Evolutionary conservation across 1,140 invertebrate species (phyloP).

Genomic region (Drosophila arizonae): DNA sequence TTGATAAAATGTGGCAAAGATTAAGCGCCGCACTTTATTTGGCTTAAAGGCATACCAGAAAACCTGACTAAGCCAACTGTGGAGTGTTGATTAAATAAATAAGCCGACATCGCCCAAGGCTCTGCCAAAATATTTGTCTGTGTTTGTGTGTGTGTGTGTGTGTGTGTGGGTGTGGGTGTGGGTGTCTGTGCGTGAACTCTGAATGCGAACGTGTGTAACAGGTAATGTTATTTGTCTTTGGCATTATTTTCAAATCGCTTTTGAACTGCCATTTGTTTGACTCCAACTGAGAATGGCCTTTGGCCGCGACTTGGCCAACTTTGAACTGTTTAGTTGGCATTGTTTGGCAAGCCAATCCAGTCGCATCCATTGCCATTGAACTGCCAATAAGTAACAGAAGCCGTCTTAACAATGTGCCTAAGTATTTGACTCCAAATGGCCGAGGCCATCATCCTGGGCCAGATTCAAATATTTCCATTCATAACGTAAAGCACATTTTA

Average conservation of each 20-base stretch:
- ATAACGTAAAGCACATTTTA: conserved; percentile 62
- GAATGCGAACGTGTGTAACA: conserved; percentile 50
- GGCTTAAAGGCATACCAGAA: conserved; percentile 70
- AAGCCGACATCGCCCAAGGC: conserved; percentile 67
- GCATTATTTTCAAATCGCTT: conserved; percentile 80
- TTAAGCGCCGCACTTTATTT: conserved; percentile 81
- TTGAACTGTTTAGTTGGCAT: conserved; percentile 62
- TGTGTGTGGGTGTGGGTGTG: conserved; percentile 21
- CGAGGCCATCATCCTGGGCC: background rate
- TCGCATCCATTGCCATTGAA: background rate
- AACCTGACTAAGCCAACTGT: conserved; percentile 72
- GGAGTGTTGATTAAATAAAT: conserved; percentile 82
- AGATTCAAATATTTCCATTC: conserved; percentile 21
- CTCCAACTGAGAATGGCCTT: conserved; percentile 48
- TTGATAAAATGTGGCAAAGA: conserved; percentile 82
- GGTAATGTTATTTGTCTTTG: conserved; percentile 80
- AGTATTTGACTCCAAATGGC: conserved; percentile 53
- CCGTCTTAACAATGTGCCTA: conserved; percentile 65
- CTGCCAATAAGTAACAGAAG: conserved; percentile 27
- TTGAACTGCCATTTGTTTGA: conserved; percentile 69
- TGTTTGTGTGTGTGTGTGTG: conserved; percentile 19
- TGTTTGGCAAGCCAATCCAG: conserved; percentile 36
- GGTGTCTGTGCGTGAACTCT: conserved; percentile 35
- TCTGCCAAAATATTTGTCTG: conserved; percentile 16
- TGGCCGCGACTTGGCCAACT: conserved; percentile 41